A percentile compares a stretch with the other conserved stretches of the same genome.
phyloP scores from a whole-genome alignment of 1,140 invertebrate genomes.

The Latrodectus geometricus region DNA sequence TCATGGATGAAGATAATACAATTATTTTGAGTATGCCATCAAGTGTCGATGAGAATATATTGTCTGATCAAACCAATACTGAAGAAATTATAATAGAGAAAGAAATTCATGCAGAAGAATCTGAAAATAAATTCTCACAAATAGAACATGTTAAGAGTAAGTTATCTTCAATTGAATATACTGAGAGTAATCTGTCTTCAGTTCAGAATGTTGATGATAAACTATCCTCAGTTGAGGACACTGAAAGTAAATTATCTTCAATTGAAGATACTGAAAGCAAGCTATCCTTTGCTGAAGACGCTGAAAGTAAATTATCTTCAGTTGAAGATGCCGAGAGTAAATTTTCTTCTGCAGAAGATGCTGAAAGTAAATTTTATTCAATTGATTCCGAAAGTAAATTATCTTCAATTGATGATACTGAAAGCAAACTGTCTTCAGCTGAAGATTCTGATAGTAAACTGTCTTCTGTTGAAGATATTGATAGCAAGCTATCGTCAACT shows the following conservation, averaged over 20 bases:
- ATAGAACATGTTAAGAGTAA: not conserved
- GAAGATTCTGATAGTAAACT: not conserved
- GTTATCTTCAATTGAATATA: not conserved
- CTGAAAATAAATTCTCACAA: not conserved
- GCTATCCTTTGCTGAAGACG: slow-evolving; percentile 4
- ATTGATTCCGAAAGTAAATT: not conserved
- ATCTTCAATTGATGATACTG: not conserved
- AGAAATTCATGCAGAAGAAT: slow-evolving; percentile 11
- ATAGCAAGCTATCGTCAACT: not conserved
- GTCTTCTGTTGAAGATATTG: not conserved
- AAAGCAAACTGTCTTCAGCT: not conserved
- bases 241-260: not conserved
- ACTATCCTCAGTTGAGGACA: slow-evolving; percentile 6
- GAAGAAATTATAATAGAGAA: slow-evolving; percentile 33
- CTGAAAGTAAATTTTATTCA: not conserved
- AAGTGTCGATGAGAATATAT: slow-evolving; percentile 42
- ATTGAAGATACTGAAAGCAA: slow-evolving; percentile 41
- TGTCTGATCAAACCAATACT: slow-evolving; percentile 21
- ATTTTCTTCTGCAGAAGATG: slow-evolving; percentile 7
- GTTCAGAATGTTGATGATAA: slow-evolving; percentile 31
- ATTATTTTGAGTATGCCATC: slow-evolving; percentile 53
- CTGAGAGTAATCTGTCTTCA: not conserved
- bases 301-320: not conserved
- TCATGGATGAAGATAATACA: slow-evolving; percentile 56
- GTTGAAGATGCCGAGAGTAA: slow-evolving; percentile 39